These are phyloP conservation scores for Cotesia chilonis DNA, from an alignment of 1,140 invertebrate genomes.

Conservation along the genomic window DNA sequence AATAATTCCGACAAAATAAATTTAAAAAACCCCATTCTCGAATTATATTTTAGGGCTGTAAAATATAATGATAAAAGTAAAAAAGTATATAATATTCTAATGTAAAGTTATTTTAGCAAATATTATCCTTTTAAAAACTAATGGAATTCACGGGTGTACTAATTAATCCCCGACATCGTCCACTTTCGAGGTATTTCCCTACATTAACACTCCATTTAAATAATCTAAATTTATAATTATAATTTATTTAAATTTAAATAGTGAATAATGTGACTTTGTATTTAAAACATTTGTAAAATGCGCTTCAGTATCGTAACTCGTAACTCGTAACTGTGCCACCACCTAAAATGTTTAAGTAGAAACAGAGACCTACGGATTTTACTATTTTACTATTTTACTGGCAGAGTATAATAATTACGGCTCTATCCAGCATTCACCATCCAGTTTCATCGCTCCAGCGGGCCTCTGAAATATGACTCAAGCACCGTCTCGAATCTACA, in stretches of 20 bases:
- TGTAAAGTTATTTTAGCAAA: too few relatives aligned
- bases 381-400: too few relatives aligned
- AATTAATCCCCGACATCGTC: background rate
- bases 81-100: too few relatives aligned
- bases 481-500: conserved; percentile 17
- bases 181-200: too few relatives aligned
- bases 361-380: conserved; percentile 29
- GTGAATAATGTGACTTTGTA: too few relatives aligned
- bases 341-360: background rate
- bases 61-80: too few relatives aligned
- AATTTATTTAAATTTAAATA: conserved; percentile 18
- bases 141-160: background rate
- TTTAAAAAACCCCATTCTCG: too few relatives aligned
- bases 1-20: too few relatives aligned
- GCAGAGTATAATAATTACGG: conserved; percentile 30
- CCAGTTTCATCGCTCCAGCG: conserved; percentile 33
- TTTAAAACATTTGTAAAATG: conserved; percentile 5
- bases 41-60: too few relatives aligned
- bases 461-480: conserved; percentile 29
- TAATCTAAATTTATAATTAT: conserved; percentile 2
- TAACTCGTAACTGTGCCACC: conserved; percentile 1
- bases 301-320: background rate
- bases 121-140: too few relatives aligned
- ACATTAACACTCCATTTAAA: too few relatives aligned
- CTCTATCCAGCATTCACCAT: conserved; percentile 33